Percentiles rank a stretch among this genome's conserved stretches.
phyloP scores from a whole-genome alignment of 2,888 invertebrate genomes.

The Clitarchus hookeri region DNA sequence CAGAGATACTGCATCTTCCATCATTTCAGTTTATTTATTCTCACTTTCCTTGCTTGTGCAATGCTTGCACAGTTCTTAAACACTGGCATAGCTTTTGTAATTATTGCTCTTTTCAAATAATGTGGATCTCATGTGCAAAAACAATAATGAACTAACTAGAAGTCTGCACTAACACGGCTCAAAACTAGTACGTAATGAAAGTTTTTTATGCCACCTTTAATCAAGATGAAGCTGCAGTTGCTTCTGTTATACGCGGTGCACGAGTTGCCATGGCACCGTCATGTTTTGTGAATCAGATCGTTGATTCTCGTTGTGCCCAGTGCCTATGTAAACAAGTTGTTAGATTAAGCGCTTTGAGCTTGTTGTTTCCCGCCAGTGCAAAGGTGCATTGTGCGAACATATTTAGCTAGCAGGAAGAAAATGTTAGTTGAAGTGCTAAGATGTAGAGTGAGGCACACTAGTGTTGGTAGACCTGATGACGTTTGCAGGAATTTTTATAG shows the following conservation, averaged over 20 bases:
- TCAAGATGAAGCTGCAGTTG: neutral
- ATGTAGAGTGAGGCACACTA: neutral
- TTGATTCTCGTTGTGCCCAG: slow-evolving; percentile 21
- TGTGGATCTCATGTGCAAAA: neutral
- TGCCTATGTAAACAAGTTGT: slow-evolving; percentile 28
- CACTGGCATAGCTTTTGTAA: neutral
- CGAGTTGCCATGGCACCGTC: neutral
- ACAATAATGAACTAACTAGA: slow-evolving; percentile 14
- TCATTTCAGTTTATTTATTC: neutral
- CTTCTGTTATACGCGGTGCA: neutral
- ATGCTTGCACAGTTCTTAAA: neutral
- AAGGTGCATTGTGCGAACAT: neutral
- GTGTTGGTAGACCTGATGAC: neutral
- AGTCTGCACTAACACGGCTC: slow-evolving; percentile 2
- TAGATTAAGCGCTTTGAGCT: slow-evolving; percentile 22
- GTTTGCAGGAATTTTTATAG: neutral
- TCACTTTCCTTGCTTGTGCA: neutral
- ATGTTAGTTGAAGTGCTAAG: neutral
- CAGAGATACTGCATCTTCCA: neutral
- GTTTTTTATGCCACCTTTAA: neutral
- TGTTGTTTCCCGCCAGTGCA: neutral
- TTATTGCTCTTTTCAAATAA: neutral
- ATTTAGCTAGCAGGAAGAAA: neutral
- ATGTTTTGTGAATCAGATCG: neutral
- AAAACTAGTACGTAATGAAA: neutral